Conservation (phyloP, 2,888 invertebrate species). For the Ischnura elegans region DNA sequence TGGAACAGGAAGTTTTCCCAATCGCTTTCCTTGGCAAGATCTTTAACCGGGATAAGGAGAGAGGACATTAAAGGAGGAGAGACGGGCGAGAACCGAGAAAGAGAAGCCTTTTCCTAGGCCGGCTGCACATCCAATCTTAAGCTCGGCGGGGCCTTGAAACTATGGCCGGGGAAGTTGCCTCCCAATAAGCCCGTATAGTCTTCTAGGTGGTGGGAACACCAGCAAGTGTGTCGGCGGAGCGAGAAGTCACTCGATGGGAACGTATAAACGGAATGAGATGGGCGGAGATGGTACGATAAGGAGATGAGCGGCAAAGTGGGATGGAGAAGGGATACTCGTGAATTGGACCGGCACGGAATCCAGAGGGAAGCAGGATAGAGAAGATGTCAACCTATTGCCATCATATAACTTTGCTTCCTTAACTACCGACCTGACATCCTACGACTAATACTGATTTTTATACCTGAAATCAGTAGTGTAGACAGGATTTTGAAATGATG, state of each 20-base stretch:
- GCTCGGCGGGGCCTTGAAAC: not conserved
- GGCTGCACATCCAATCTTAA: conserved; percentile 16
- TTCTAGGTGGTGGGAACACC: not conserved
- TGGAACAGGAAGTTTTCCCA: not conserved
- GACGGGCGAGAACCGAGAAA: too few species aligned
- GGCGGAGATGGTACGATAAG: not conserved
- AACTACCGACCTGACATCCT: too few species aligned
- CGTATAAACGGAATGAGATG: not conserved
- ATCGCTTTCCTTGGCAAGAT: conserved; percentile 35
- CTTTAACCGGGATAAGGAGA: not conserved
- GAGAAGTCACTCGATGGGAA: not conserved
- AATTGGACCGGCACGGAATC: too few species aligned
- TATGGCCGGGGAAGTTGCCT: not conserved
- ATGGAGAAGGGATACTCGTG: not conserved
- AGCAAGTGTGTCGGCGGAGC: not conserved
- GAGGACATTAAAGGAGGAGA: not conserved
- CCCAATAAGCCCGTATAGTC: conserved; percentile 4
- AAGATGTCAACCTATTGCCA: not conserved
- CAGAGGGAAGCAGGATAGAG: too few species aligned
- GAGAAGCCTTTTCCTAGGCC: not conserved
- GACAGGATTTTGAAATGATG: too few species aligned
- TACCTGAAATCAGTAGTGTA: too few species aligned
- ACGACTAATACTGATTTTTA: too few species aligned
- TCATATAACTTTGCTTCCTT: too few species aligned
- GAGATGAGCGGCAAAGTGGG: not conserved